A percentile compares a stretch with the other conserved stretches of the same genome.
Evolutionary conservation across 2,113 vertebrate species (phyloP).

Genomic region (Phainopepla nitens): DNA sequence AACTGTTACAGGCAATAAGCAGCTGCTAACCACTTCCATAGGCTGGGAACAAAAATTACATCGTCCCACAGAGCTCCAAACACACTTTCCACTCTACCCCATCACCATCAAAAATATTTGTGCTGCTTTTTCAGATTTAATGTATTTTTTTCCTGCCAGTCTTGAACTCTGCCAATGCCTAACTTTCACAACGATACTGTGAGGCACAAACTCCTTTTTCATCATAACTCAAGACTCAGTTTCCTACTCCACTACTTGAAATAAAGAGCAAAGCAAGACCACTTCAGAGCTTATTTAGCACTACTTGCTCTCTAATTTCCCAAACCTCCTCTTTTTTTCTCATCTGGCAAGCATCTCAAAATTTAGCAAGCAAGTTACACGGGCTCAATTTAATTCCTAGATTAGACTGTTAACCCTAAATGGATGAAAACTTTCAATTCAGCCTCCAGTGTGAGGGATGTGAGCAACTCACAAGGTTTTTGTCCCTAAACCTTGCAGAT

Average conservation of each 20-base stretch:
- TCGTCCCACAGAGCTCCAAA: background rate
- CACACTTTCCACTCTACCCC: background rate
- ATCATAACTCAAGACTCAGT: background rate
- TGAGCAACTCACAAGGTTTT: background rate
- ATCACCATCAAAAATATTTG: background rate
- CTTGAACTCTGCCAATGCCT: background rate
- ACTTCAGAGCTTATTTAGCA: background rate
- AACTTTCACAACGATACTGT: background rate
- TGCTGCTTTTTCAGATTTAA: background rate
- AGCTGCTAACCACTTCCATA: slow-evolving; percentile 5
- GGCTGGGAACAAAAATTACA: slow-evolving; percentile 4
- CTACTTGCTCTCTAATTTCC: background rate
- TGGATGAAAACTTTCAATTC: background rate
- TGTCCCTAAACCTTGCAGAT: background rate
- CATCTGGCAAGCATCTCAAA: background rate
- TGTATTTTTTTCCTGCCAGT: background rate
- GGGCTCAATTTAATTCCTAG: background rate
- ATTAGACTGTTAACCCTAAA: background rate
- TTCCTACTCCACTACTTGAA: background rate
- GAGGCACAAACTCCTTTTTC: background rate
- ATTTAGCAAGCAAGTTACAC: background rate
- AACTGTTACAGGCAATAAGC: background rate
- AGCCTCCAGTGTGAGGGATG: background rate
- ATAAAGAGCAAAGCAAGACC: background rate
- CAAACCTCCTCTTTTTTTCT: background rate